Base-by-base conservation (phyloP, 2,888 invertebrate species). In the Selenia dentaria region DNA sequence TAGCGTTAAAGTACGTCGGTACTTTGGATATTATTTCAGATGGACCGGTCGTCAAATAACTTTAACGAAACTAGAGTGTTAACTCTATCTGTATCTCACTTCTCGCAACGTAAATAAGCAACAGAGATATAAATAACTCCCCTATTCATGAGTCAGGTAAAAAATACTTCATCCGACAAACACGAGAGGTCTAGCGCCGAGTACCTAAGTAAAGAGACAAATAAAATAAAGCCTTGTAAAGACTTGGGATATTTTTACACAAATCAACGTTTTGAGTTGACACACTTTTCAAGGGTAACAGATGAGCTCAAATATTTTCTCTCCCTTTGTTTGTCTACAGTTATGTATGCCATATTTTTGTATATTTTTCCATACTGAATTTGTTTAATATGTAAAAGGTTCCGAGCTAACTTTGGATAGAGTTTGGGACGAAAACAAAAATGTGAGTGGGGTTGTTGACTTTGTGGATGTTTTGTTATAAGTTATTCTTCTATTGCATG, bases 361-460 rank as follows among this genome's bases (percentile, higher is more conserved):
- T 55, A 50, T 58, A 51, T 18, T 55, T 58, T 55, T 51, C 25
- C 58, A 58, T 58, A 50, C 28, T 50, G 60, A 54, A 49, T 60
- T 44, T 51, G 53, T 51, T 52, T 45, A 56, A 46, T 51, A 52
- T 49, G 41, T 32, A 42, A 42, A 38, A 52, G 42, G 46, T 18
- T 37, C 22, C 26, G 12, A 13, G 14, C 27, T 49, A 4, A 10
- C 3, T 10, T 46, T 43, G 46, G 29, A 22, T 28, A 26, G 10
- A 34, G 6, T 39, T 9, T 14, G 31, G 12, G 12, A 10, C 22
- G 27, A 43, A 45, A 43, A 3, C 2, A 13, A 16, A 13, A 12
- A 31, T 22, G n/a, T n/a, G 16, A n/a, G 20, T 18, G 22, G 0
- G 28, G 27, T 31, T 33, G 31, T 35, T 28, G 20, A 28, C 16